Base-by-base conservation (phyloP, 2,888 invertebrate genomes). In the Octodonta nipae region DNA sequence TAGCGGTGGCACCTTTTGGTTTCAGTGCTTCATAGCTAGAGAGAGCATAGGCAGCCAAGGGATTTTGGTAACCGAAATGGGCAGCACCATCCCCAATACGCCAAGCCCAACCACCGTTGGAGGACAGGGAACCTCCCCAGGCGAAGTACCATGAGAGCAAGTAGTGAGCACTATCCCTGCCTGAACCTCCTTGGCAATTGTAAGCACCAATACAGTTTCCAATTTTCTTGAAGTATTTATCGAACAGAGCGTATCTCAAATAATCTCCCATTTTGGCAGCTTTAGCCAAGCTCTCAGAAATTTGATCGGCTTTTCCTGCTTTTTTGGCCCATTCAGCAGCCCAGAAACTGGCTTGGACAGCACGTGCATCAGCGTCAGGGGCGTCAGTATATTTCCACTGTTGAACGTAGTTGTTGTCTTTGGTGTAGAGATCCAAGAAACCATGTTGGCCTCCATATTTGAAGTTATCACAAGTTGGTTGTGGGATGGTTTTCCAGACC, bases 21-120 rank as follows among this genome's bases (percentile, higher is more conserved):
- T 40, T 47, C 25, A 48, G 26, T 10, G 27, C 38, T 6, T 33
- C 34, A 4, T 42, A 43, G 20, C 40, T 38, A 13, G 42, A 30
- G 8, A 49, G 34, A 26, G 39, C 45, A 20, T 42, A 49, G 6
- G 49, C 49, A 5, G 47, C 33, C 27, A 49, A 30, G 15, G 48
- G 48, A 30, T 48, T 48, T 33, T 48, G 48, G 37, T 48, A 48
- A 28, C 46, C 48, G 25, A 46, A 44, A 33, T 48, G 46, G 36
- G 46, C 37, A 25, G 45, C 32, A 28, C 45, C 45, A 43, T 46
- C 46, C 40, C 43, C 47, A 30, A 48, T 47, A 29, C 48, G 40
- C 48, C 48, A 48, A 5, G 48, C 41, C 48, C 48, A 48, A 17
- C 40, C 42, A 12, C 37, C 34, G 22, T 41, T 38, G n/a, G n/a